These are phyloP conservation scores for Leucozona laternaria DNA, from an alignment of 2,888 invertebrate species.

Conservation along the genomic window DNA sequence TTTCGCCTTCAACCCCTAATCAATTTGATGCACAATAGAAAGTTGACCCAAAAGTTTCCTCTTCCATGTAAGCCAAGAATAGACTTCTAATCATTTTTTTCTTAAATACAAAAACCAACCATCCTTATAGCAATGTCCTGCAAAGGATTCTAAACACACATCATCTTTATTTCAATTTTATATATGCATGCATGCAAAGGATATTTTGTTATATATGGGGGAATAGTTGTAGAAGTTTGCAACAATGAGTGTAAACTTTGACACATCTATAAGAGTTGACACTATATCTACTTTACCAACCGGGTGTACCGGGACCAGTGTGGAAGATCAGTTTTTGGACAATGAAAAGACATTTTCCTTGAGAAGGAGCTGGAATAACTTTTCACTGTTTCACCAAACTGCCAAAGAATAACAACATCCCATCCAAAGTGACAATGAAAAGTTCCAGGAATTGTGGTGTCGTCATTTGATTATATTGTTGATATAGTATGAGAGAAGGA, in stretches of 20 bases:
- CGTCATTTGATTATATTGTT: constrained; percentile 18
- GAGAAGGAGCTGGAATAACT: constrained; percentile 43
- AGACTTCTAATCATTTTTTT: constrained; percentile 63
- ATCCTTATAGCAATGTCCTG: constrained; percentile 53
- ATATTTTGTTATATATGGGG: neutral
- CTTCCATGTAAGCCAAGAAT: constrained; percentile 21
- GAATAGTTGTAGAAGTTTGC: constrained; percentile 63
- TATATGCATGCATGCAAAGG: constrained; percentile 9
- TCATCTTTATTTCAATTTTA: neutral
- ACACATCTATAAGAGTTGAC: constrained; percentile 70
- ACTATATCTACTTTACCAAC: constrained; percentile 7
- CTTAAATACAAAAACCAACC: constrained; percentile 28
- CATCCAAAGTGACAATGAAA: constrained; percentile 55
- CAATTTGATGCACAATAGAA: constrained; percentile 63
- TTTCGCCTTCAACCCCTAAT: constrained; percentile 70
- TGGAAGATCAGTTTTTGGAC: constrained; percentile 41
- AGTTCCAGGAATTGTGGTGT: constrained; percentile 28
- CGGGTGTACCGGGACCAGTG: neutral
- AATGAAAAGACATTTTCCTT: constrained; percentile 66
- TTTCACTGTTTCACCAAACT: constrained; percentile 45
- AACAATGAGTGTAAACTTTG: constrained; percentile 72
- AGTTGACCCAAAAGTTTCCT: constrained; percentile 70
- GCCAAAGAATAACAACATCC: constrained; percentile 53
- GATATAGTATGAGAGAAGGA: constrained; percentile 34
- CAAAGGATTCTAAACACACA: neutral